phyloP scores from a whole-genome alignment of 92 coral and sea anemone genomes.

The Porites divaricata region DNA sequence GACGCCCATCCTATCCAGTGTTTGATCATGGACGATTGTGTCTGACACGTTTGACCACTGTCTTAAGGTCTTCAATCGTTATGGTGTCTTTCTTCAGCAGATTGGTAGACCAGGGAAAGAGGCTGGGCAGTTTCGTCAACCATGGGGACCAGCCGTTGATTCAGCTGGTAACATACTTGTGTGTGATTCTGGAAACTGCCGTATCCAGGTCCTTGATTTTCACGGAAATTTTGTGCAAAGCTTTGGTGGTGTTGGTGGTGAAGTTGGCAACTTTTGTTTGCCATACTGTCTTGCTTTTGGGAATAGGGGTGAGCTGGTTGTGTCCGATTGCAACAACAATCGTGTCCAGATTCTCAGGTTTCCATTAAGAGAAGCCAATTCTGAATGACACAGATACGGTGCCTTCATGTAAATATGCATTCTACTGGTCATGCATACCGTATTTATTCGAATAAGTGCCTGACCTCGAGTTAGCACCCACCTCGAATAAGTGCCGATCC shows the following conservation, averaged over 20 bases:
- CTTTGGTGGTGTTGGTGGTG: slow-evolving; percentile 54
- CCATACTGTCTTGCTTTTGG: slow-evolving; percentile 59
- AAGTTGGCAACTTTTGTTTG: slow-evolving; percentile 54
- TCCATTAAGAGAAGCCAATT: neutral
- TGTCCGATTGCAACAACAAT: slow-evolving; percentile 63
- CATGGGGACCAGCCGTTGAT: slow-evolving; percentile 66
- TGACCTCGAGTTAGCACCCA: too few relatives aligned
- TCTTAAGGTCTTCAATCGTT: slow-evolving; percentile 61
- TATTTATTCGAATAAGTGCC: too few relatives aligned
- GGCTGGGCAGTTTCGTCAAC: slow-evolving; percentile 59
- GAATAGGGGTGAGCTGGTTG: slow-evolving; percentile 40
- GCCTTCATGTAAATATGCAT: too few relatives aligned
- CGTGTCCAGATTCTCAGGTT: slow-evolving; percentile 54
- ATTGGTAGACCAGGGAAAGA: slow-evolving; percentile 68
- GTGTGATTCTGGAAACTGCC: slow-evolving; percentile 70
- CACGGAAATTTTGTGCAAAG: slow-evolving; percentile 68
- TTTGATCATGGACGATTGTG: slow-evolving; percentile 63
- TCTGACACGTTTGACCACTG: slow-evolving; percentile 77
- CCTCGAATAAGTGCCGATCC: too few relatives aligned
- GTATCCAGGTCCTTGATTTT: slow-evolving; percentile 68
- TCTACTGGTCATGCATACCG: too few relatives aligned
- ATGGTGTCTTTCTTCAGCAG: slow-evolving; percentile 54
- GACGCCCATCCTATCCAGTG: slow-evolving; percentile 66
- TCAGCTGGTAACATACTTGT: slow-evolving; percentile 57
- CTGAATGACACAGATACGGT: too few relatives aligned